Evolutionary conservation across 2,888 invertebrate genomes (phyloP).

Genomic region (Koerneria pararmatus): DNA sequence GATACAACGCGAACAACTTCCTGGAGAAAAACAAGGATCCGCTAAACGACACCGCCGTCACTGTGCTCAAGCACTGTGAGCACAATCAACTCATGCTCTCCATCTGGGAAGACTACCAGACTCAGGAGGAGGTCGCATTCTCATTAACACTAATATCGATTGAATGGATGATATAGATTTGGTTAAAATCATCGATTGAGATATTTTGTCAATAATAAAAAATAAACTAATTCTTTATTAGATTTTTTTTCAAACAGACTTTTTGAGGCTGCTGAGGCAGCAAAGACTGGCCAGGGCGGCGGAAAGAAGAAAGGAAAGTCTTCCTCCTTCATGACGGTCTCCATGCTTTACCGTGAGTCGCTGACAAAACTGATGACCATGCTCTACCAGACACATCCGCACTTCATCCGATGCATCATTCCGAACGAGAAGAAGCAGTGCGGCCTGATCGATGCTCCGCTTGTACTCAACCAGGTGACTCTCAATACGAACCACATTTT

Average conservation of each 20-base stretch:
- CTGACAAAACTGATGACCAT: constrained; percentile 96
- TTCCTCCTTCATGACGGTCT: constrained; percentile 80
- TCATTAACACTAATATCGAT: too few species aligned
- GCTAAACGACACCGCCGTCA: constrained; percentile 63
- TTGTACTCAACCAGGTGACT: constrained; percentile 91
- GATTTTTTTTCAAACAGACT: too few species aligned
- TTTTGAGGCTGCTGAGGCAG: constrained; percentile 57
- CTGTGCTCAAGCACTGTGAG: constrained; percentile 57
- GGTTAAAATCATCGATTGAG: too few species aligned
- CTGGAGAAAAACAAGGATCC: constrained; percentile 66
- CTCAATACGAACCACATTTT: background rate
- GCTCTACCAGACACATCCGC: constrained; percentile 91
- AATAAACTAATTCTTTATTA: too few species aligned
- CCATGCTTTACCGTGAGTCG: constrained; percentile 83
- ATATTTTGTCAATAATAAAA: too few species aligned
- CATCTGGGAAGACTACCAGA: constrained; percentile 58
- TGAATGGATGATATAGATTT: too few species aligned
- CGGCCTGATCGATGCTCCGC: constrained; percentile 85
- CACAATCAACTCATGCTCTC: constrained; percentile 78
- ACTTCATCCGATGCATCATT: constrained; percentile 99
- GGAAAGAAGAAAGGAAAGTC: constrained; percentile 56
- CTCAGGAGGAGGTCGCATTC: constrained; percentile 40
- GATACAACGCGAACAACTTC: constrained; percentile 63
- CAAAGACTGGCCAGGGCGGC: constrained; percentile 35
- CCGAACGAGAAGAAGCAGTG: constrained; percentile 72